Evolutionary conservation across 1,140 invertebrate species (phyloP), one percentile per base, ranked within the genome.

Genomic region (Drosophila serrata): DNA sequence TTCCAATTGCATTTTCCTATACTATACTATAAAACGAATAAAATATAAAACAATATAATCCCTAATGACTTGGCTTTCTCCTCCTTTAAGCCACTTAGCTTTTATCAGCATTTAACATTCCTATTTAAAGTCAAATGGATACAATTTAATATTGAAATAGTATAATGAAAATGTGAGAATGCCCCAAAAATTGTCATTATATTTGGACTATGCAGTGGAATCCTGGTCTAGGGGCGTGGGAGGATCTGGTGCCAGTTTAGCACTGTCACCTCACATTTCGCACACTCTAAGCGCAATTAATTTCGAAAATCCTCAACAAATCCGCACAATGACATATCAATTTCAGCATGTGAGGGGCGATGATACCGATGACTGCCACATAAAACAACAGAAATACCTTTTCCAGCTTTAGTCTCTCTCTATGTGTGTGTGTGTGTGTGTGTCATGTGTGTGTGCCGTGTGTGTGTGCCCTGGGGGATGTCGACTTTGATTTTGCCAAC

Each of bases 401-500:
- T 22, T n/a, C 19, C 39, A 22, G n/a, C 17, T 37, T 43, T 5
- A 9, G 27, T 15, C 12, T 24, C 24, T 24, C 24, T 24, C 2
- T 4, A 4, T 5, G 8, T 31, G 22, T 27, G 22, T 4, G n/a
- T n/a, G n/a, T 24, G 24, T 4, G 24, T 5, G 8, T 31, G 22
- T 27, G 22, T 4, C 12, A 24, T 13, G 42, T n/a, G 33, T 42
- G 37, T 8, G 29, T 49, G 43, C 8, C 15, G 13, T 2, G 27
- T 19, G 43, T 42, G 35, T 42, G 39, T n/a, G 43, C 27, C 68
- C 68, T 37, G n/a, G 45, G 51, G 77, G 17, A 63, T 46, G 65
- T 68, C 69, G 60, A 46, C 73, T 85, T 81, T 86, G 82, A 85
- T 85, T 85, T 85, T 51, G 58, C 53, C 58, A 40, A 63, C 74